Evolutionary conservation across 1,140 invertebrate genomes (phyloP), one percentile per base, ranked within the genome.

Genomic region (Caerostris extrusa): DNA sequence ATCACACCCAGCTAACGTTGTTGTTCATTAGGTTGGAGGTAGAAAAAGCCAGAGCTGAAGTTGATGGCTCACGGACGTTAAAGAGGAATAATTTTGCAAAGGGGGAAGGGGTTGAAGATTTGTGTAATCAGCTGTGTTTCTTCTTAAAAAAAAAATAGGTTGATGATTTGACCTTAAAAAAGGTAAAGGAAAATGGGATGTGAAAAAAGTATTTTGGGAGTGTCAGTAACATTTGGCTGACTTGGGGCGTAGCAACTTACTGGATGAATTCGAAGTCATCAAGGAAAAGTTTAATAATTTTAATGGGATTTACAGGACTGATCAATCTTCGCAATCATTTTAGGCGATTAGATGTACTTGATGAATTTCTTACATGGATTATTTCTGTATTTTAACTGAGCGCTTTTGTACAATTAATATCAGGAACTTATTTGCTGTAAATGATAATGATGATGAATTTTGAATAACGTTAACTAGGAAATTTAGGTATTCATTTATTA

Each of bases 191-290:
- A 7, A 10, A 10, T 4, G 34, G 8, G 19, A 34, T 4, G 69
- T 50, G 34, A 12, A 90, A 77, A 77, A 19, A 77, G n/a, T 10
- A 58, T 7, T 87, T 61, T 58, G 14, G 17, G 60, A 77, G 50
- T 92, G 90, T 85, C 90, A 92, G 53, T 34, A 82, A 81, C 90
- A 92, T 85, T 85, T 81, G 57, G n/a, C n/a, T 82, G n/a, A 58
- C 90, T 85, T 56, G 17, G 0, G 90, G 90, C 56, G 8, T 8
- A 17, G 17, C n/a, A 58, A 19, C 17, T 57, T 85, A 34, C 34
- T 34, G 34, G 34, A 34, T 34, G 34, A 34, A 34, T 34, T 34
- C 34, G 34, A 34, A 34, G 34, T 34, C 34, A 34, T 34, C 34
- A 34, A 34, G 34, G 34, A 34, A 34, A 34, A 34, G 34, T 34